Base-by-base conservation (phyloP, 2,797 vertebrate species). In the Megalops cyprinoides region DNA sequence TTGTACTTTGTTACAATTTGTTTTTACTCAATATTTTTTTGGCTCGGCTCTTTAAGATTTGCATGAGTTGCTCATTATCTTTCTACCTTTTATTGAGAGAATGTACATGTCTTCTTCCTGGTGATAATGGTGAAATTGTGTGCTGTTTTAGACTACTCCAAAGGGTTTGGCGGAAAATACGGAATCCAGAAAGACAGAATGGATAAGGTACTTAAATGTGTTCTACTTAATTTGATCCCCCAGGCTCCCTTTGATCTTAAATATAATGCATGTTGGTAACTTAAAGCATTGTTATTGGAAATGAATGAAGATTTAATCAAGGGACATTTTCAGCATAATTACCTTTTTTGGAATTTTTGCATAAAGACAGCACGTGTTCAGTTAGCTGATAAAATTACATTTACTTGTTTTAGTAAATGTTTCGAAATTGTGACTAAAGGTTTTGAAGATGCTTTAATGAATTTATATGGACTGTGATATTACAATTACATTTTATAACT, bases 71-170 rank as follows among this genome's bases (percentile, higher is more conserved):
- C 76, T 46, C 75, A 34, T 84, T 81, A 23, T 79, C 39, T 37
- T 55, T 77, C 75, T n/a, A 78, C 58, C 25, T 44, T 44, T 23
- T 15, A 28, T 79, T 76, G 81, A 34, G 85, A 77, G 82, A 56
- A 56, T 39, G 20, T 56, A 15, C 31, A 34, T 37, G 15, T 55
- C 46, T 78, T 23, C 39, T 20, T 37, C 15, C 37, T 0, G 10
- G 9, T n/a, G 56, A 3, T 76, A 44, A 69, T n/a, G 2, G 23
- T 55, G 42, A n/a, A 69, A 14, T 76, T 9, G 53, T 56, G 67
- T 82, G 25, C 37, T 12, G 18, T 78, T 82, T 39, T 88, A 99
- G 98, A 99, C 93, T 99, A 99, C 60, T 95, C 97, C 0, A 96
- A 89, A 87, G 95, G 95, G 51, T 96, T 96, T 80, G 95, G 95